phyloP scores from a whole-genome alignment of 2,797 vertebrate genomes.

The Sebastolobus alascanus region DNA sequence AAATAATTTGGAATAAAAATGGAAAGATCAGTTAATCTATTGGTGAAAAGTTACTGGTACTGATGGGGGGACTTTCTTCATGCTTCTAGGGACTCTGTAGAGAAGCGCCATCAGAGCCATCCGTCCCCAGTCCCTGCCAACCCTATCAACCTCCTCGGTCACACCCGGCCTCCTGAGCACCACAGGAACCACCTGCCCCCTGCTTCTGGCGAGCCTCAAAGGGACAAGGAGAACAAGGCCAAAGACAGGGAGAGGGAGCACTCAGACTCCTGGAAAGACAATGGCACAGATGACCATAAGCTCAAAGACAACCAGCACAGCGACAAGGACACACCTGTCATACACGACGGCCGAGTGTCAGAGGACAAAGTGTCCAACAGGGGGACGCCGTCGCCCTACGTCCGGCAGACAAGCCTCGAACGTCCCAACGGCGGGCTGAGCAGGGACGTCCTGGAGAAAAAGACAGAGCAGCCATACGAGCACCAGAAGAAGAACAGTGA shows the following conservation, averaged over 20 bases:
- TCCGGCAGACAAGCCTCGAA: constrained; percentile 89
- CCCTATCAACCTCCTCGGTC: constrained; percentile 89
- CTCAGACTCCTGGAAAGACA: constrained; percentile 89
- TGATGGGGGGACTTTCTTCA: constrained; percentile 11
- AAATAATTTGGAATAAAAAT: neutral
- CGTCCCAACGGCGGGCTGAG: constrained; percentile 89
- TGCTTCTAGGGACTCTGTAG: constrained; percentile 89
- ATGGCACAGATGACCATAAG: constrained; percentile 90
- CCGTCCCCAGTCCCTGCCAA: constrained; percentile 92
- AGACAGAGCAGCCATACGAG: constrained; percentile 85
- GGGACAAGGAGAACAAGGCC: constrained; percentile 93
- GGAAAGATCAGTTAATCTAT: neutral
- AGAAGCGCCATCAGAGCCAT: constrained; percentile 94
- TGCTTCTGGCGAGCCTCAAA: constrained; percentile 88
- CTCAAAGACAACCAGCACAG: constrained; percentile 91
- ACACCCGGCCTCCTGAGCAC: constrained; percentile 90
- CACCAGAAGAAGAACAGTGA: constrained; percentile 92
- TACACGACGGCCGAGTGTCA: constrained; percentile 86
- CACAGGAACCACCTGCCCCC: constrained; percentile 91
- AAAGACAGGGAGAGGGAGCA: constrained; percentile 93
- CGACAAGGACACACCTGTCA: constrained; percentile 89
- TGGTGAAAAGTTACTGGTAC: neutral
- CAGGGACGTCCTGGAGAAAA: constrained; percentile 91
- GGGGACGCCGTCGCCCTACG: constrained; percentile 90
- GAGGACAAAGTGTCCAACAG: constrained; percentile 91